phyloP scores from a whole-genome alignment of 1,140 invertebrate species.

The Colletes gigas region DNA sequence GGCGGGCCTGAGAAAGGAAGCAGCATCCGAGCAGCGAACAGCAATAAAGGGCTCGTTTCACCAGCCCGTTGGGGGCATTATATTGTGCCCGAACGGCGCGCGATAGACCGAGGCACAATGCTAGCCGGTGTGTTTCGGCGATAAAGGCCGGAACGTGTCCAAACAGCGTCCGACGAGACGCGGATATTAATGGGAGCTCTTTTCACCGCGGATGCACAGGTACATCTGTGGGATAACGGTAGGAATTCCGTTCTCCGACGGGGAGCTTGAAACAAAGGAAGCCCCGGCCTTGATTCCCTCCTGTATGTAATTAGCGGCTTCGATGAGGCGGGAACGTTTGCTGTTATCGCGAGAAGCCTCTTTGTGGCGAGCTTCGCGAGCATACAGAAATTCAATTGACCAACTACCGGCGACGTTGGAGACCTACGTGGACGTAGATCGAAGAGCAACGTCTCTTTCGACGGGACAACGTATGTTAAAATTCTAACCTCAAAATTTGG shows the following conservation, averaged over 20 bases:
- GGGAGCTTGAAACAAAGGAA: conserved; percentile 38
- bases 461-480: too few relatives aligned
- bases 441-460: too few relatives aligned
- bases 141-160: conserved; percentile 54
- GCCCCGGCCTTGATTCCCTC: conserved; percentile 20
- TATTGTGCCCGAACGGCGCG: conserved; percentile 50
- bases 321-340: conserved; percentile 14
- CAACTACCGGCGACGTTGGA: too few relatives aligned
- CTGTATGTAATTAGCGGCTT: conserved; percentile 20
- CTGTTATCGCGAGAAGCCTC: too few relatives aligned
- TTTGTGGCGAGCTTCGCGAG: not conserved
- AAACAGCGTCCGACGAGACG: conserved; percentile 29
- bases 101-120: conserved; percentile 52
- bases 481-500: too few relatives aligned
- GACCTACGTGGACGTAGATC: too few relatives aligned
- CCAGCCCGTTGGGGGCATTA: conserved; percentile 63
- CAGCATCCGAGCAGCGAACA: conserved; percentile 75
- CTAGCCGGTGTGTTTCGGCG: conserved; percentile 53
- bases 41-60: conserved; percentile 79
- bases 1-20: conserved; percentile 77
- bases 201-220: conserved; percentile 23
- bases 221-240: conserved; percentile 46
- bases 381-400: conserved; percentile 14
- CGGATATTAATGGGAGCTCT: conserved; percentile 33
- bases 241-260: conserved; percentile 43